Conservation (phyloP, 2,113 vertebrate genomes). For the Eptesicus fuscus region DNA sequence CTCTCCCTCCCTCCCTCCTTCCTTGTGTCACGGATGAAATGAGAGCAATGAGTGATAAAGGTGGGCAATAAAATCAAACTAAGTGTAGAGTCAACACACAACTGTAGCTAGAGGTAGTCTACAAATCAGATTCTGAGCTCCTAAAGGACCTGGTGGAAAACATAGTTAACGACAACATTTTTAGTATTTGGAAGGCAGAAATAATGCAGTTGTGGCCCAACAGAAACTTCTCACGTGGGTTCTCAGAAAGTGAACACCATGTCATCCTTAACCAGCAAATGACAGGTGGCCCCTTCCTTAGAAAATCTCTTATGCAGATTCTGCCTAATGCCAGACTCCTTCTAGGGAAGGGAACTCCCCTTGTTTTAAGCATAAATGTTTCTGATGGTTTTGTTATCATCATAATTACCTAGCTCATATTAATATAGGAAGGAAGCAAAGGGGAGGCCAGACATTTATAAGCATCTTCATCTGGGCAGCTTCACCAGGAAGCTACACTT, state of each 20-base stretch:
- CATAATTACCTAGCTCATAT: neutral
- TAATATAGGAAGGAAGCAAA: neutral
- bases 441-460: neutral
- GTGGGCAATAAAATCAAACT: slow-evolving; percentile 25
- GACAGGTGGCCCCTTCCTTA: neutral
- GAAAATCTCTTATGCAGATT: neutral
- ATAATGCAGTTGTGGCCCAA: neutral
- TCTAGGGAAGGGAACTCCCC: neutral
- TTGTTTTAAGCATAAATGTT: neutral
- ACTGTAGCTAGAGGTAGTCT: neutral
- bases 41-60: slow-evolving; percentile 9
- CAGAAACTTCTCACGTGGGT: neutral
- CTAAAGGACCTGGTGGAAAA: neutral
- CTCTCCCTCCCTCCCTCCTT: neutral
- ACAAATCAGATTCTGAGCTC: neutral
- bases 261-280: neutral
- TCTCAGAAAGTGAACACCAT: neutral
- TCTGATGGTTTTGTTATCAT: neutral
- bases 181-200: neutral
- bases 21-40: neutral
- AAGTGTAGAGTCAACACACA: neutral
- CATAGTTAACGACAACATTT: neutral
- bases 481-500: neutral
- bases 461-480: neutral
- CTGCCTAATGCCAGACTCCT: neutral